phyloP scores from a whole-genome alignment of 2,888 invertebrate genomes.

The Heteromurus nitidus region DNA sequence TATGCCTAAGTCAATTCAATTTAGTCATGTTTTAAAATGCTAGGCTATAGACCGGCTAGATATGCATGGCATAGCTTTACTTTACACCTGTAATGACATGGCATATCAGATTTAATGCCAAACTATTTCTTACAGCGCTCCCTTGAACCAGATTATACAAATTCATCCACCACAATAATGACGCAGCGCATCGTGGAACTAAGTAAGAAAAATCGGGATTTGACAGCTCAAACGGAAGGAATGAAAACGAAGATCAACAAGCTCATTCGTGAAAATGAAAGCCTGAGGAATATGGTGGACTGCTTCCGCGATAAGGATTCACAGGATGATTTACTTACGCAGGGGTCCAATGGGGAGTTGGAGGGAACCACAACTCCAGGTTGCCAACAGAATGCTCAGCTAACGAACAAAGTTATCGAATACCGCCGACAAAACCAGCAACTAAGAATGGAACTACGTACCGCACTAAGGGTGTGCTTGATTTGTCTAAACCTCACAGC shows the following conservation, averaged over 20 bases:
- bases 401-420: slow-evolving; percentile 72
- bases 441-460: slow-evolving; percentile 81
- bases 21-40: no score
- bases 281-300: slow-evolving; percentile 76
- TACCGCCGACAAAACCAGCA: slow-evolving; percentile 82
- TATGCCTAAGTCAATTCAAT: background rate
- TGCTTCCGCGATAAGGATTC: slow-evolving; percentile 54
- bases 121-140: background rate
- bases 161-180: slow-evolving; percentile 41
- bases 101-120: no score
- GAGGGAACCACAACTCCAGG: slow-evolving; percentile 38
- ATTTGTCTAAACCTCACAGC: background rate
- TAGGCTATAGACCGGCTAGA: no score
- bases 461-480: slow-evolving; percentile 59
- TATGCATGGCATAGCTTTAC: background rate
- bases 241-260: slow-evolving; percentile 79
- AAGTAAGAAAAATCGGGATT: slow-evolving; percentile 81
- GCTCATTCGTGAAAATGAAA: slow-evolving; percentile 78
- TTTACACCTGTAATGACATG: no score
- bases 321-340: slow-evolving; percentile 34
- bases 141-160: slow-evolving; percentile 23
- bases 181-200: slow-evolving; percentile 81
- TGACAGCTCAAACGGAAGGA: slow-evolving; percentile 76
- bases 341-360: background rate
- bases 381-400: slow-evolving; percentile 64